These are phyloP conservation scores for Psilopogon haemacephalus DNA, from an alignment of 2,113 vertebrate genomes.

Conservation along the genomic window DNA sequence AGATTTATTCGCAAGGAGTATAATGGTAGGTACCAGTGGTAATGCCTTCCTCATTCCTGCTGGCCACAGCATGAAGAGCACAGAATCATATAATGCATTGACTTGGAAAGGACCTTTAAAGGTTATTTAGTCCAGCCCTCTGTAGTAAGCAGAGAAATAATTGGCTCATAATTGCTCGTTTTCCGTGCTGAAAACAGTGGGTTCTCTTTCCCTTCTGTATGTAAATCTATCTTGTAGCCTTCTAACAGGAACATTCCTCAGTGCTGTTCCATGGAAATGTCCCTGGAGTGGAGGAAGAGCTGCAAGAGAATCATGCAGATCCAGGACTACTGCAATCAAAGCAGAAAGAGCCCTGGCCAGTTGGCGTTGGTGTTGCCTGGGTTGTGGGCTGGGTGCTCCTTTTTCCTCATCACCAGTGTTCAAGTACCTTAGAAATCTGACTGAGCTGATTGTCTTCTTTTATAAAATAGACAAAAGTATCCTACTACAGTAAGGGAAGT, in stretches of 20 bases:
- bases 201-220: not conserved
- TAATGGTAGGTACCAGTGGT: constrained; percentile 81
- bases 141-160: no score
- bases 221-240: not conserved
- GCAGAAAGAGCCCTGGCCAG: not conserved
- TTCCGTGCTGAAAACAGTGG: not conserved
- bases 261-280: not conserved
- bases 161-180: not conserved
- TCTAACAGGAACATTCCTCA: not conserved
- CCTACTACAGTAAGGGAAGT: not conserved
- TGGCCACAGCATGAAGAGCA: not conserved
- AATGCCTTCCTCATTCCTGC: not conserved
- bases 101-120: no score
- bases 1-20: constrained; percentile 97
- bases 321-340: not conserved
- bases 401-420: not conserved
- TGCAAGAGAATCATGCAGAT: not conserved
- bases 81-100: no score
- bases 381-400: not conserved
- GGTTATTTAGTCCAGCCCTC: no score
- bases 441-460: not conserved
- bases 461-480: not conserved
- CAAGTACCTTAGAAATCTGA: not conserved
- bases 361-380: not conserved
- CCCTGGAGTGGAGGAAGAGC: not conserved